These are phyloP conservation scores for Chelonus insularis DNA, from an alignment of 1,140 invertebrate species.

Conservation along the genomic window DNA sequence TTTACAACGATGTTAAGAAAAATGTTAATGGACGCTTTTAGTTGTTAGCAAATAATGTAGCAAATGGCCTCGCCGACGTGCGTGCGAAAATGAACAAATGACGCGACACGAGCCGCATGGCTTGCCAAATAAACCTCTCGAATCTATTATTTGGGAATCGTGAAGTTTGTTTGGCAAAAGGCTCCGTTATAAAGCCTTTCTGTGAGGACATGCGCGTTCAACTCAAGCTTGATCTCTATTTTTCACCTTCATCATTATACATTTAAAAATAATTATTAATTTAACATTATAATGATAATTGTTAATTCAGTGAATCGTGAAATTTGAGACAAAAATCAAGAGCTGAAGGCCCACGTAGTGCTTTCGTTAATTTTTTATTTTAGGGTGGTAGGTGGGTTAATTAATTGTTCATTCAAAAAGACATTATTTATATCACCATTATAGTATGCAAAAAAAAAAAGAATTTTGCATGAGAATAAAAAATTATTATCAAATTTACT, in stretches of 20 bases:
- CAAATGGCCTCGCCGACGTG: constrained; percentile 56
- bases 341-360: constrained; percentile 58
- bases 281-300: not conserved
- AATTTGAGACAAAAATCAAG: constrained; percentile 15
- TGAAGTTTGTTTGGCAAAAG: constrained; percentile 58
- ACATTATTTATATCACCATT: not conserved
- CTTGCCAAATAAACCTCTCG: constrained; percentile 59
- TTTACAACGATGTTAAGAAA: no score
- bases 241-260: not conserved
- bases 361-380: constrained; percentile 38
- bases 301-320: not conserved
- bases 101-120: constrained; percentile 61
- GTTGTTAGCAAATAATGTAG: constrained; percentile 8
- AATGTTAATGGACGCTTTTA: no score
- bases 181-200: constrained; percentile 56
- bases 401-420: constrained; percentile 2
- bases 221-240: constrained; percentile 37
- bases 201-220: constrained; percentile 61
- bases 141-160: constrained; percentile 38
- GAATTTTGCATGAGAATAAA: no score
- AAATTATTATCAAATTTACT: no score
- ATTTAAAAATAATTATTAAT: not conserved
- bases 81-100: constrained; percentile 62
- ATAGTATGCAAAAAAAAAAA: not conserved
- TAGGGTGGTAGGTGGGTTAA: constrained; percentile 51